A percentile compares a stretch with the other conserved stretches of the same genome.
Conservation (phyloP, 2,888 invertebrate genomes). For the Lymantria monacha region DNA sequence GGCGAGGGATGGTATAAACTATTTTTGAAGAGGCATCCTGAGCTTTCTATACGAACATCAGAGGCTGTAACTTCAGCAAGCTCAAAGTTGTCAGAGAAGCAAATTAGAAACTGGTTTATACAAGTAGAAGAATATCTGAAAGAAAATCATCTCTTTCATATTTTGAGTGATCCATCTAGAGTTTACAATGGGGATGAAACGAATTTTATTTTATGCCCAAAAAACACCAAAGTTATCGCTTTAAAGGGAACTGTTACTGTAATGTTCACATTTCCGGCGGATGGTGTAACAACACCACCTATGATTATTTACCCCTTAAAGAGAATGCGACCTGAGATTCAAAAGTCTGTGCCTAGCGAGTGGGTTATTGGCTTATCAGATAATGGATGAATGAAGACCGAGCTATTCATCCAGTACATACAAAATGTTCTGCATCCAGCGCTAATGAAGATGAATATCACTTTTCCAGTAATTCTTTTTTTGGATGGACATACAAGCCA, state of each 20-base stretch:
- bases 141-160: slow-evolving; percentile 5
- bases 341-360: slow-evolving; percentile 7
- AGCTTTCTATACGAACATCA: no score
- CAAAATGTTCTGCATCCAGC: slow-evolving; percentile 9
- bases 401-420: slow-evolving; percentile 10
- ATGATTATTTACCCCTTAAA: no score
- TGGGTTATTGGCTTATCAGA: slow-evolving; percentile 12
- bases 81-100: no score
- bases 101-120: neutral
- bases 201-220: slow-evolving; percentile 34
- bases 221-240: no score
- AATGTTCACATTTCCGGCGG: no score
- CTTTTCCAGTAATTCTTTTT: slow-evolving; percentile 20
- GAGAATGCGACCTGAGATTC: no score
- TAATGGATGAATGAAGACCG: slow-evolving; percentile 9
- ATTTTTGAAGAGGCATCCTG: no score
- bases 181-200: slow-evolving; percentile 43
- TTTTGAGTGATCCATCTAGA: slow-evolving; percentile 23
- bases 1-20: slow-evolving; percentile 6
- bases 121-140: slow-evolving; percentile 21
- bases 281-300: no score
- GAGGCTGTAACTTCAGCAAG: neutral
- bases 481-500: slow-evolving; percentile 26
- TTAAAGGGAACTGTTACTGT: no score
- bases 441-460: no score